Conservation (phyloP, 2,888 invertebrate genomes). For the Stegophylla sp. region DNA sequence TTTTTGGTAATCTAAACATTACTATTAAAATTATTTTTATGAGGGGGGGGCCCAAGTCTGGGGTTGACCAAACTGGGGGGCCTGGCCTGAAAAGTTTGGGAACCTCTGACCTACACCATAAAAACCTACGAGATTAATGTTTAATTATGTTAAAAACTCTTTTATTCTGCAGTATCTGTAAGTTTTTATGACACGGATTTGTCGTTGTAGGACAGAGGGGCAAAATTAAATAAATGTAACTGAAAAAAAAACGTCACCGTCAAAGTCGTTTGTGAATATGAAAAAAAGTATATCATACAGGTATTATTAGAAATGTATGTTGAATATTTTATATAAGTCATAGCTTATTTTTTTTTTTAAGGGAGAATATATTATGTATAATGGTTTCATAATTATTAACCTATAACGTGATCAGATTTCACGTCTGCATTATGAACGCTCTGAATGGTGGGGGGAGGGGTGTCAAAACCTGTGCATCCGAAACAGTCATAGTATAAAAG, state of each 20-base stretch:
- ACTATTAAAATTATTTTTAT: no score
- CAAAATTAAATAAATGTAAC: neutral
- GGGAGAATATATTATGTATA: neutral
- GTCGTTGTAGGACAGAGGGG: neutral
- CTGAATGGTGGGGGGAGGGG: no score
- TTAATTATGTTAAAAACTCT: neutral
- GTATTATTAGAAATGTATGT: neutral
- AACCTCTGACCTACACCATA: no score
- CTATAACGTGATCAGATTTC: slow-evolving; percentile 32
- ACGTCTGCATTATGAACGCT: slow-evolving; percentile 12
- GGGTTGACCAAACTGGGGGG: no score
- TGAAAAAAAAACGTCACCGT: neutral
- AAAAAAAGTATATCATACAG: neutral
- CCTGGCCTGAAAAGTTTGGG: no score
- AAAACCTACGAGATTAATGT: no score
- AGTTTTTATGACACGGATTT: neutral
- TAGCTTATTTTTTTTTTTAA: neutral
- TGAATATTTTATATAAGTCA: neutral
- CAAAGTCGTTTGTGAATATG: neutral
- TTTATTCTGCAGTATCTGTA: neutral
- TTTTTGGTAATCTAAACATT: no score
- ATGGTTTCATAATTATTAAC: neutral
- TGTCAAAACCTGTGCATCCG: slow-evolving; percentile 42
- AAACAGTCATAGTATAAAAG: neutral
- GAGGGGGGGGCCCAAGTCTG: no score